phyloP scores from a whole-genome alignment of 2,113 vertebrate genomes.

The Grammomys surdaster region DNA sequence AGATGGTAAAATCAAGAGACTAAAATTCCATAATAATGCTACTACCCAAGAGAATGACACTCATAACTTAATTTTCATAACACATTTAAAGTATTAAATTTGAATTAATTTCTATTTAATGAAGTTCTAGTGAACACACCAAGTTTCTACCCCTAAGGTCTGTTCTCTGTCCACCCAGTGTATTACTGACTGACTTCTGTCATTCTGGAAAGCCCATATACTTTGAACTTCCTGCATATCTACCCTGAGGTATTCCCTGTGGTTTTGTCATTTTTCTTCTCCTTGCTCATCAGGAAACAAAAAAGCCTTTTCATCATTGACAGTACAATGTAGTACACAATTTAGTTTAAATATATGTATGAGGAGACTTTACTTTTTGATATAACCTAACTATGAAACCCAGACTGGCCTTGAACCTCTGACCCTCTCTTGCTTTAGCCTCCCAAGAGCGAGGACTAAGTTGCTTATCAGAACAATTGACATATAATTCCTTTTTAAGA shows the following conservation, averaged over 20 bases:
- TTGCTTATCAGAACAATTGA: neutral
- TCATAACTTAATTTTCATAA: neutral
- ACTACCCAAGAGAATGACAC: neutral
- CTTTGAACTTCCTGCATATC: neutral
- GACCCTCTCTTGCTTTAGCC: neutral
- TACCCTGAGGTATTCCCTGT: neutral
- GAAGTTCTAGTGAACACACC: neutral
- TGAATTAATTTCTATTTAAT: slow-evolving; percentile 36
- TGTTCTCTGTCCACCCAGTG: neutral
- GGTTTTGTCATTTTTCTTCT: neutral
- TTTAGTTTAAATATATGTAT: neutral
- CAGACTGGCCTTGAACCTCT: neutral
- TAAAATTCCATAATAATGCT: slow-evolving; percentile 15
- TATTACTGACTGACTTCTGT: neutral
- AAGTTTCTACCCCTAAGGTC: neutral
- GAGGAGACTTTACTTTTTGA: neutral
- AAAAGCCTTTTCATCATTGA: neutral
- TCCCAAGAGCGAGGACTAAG: neutral
- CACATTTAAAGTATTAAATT: neutral
- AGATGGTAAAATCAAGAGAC: neutral
- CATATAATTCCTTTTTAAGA: neutral
- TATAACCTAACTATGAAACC: neutral
- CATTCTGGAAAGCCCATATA: slow-evolving; percentile 20
- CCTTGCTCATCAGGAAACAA: neutral
- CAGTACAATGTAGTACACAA: neutral